Evolutionary conservation across 2,888 invertebrate species (phyloP).

Genomic region (Plebejus anna): DNA sequence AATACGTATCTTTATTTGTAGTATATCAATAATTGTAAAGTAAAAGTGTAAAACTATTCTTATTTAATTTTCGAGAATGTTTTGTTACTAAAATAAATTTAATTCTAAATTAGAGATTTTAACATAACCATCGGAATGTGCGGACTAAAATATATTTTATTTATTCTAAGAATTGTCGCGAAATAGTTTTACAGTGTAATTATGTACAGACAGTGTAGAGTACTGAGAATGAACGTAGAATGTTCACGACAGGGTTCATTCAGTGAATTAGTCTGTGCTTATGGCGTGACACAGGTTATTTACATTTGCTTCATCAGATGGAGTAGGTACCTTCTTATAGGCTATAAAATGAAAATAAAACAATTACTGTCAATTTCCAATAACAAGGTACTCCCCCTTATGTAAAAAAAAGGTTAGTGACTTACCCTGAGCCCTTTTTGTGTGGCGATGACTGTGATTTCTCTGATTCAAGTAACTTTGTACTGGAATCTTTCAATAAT

Average conservation of each 20-base stretch:
- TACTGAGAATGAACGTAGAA: slow-evolving; percentile 26
- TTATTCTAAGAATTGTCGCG: neutral
- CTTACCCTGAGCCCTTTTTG: slow-evolving; percentile 74
- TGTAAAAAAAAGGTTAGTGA: slow-evolving; percentile 20
- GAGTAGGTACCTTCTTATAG: too few relatives aligned
- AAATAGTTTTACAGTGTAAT: slow-evolving; percentile 11
- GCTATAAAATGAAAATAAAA: too few relatives aligned
- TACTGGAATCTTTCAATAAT: slow-evolving; percentile 61
- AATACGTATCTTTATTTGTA: neutral
- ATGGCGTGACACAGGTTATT: slow-evolving; percentile 56
- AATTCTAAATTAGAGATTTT: too few relatives aligned
- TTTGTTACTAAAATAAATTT: too few relatives aligned
- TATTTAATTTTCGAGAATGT: neutral
- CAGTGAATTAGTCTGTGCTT: slow-evolving; percentile 55
- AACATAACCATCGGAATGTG: too few relatives aligned
- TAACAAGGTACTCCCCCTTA: neutral
- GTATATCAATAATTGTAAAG: slow-evolving; percentile 16
- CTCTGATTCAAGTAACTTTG: slow-evolving; percentile 70
- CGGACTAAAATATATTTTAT: too few relatives aligned
- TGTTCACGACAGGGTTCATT: slow-evolving; percentile 11
- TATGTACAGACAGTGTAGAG: slow-evolving; percentile 27
- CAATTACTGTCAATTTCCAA: slow-evolving; percentile 18
- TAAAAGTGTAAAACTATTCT: slow-evolving; percentile 33
- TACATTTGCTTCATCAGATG: slow-evolving; percentile 43
- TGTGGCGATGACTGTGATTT: slow-evolving; percentile 68